Evolutionary conservation across 1,140 invertebrate species (phyloP).

Genomic region (Limonius californicus): DNA sequence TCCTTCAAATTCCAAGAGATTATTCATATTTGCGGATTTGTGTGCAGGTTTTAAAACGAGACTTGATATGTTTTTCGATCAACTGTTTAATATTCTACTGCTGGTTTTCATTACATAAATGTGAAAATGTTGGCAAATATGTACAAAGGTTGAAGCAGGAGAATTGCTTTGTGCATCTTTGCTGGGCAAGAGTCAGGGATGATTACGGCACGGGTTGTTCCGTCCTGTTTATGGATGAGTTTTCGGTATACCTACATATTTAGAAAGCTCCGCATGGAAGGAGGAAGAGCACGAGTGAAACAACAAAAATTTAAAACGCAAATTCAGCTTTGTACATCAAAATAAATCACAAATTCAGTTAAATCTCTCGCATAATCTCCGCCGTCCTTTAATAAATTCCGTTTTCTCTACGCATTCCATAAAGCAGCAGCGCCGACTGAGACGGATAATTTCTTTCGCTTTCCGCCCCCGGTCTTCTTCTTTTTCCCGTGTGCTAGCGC

Average conservation of each 20-base stretch:
- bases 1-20: too few relatives aligned
- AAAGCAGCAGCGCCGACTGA: background rate
- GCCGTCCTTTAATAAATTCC: conserved; percentile 13
- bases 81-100: too few relatives aligned
- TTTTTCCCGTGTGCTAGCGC: background rate
- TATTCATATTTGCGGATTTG: too few relatives aligned
- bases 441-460: background rate
- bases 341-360: conserved; percentile 12
- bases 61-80: too few relatives aligned
- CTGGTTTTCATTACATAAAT: too few relatives aligned
- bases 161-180: conserved; percentile 16
- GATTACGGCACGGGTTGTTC: conserved; percentile 7
- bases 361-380: background rate
- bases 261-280: too few relatives aligned
- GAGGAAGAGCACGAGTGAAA: conserved; percentile 15
- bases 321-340: conserved; percentile 1
- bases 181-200: conserved; percentile 10
- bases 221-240: too few relatives aligned
- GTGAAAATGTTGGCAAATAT: too few relatives aligned
- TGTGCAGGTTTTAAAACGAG: too few relatives aligned
- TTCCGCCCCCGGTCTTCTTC: background rate
- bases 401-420: conserved; percentile 11
- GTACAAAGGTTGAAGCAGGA: conserved; percentile 4
- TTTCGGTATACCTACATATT: too few relatives aligned
- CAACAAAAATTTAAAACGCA: too few relatives aligned